Percentiles rank a stretch among this genome's conserved stretches.
These are phyloP conservation scores for Uromys caudimaculatus DNA, from an alignment of 2,797 vertebrate genomes.

Conservation along the genomic window DNA sequence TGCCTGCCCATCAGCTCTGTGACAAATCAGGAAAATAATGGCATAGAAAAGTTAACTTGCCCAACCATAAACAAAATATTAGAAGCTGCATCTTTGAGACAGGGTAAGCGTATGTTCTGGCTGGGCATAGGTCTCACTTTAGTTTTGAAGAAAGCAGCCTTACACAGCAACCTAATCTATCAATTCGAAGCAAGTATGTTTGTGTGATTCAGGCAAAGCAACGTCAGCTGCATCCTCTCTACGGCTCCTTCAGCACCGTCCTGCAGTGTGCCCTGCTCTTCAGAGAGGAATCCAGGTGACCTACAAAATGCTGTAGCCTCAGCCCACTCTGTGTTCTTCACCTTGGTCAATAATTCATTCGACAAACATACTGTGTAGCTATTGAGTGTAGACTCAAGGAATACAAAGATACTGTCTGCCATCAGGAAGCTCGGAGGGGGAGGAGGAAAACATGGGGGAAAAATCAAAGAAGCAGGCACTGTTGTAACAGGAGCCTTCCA, in stretches of 20 bases:
- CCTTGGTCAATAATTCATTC: conserved; percentile 79
- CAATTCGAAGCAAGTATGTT: background rate
- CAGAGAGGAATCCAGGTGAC: conserved; percentile 49
- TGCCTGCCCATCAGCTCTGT: conserved; percentile 1
- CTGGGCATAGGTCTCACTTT: background rate
- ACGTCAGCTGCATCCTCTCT: background rate
- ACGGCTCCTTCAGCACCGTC: background rate
- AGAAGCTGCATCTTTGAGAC: conserved; percentile 14
- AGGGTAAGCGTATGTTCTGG: background rate
- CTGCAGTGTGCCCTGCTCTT: conserved; percentile 24
- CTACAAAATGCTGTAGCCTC: conserved; percentile 63
- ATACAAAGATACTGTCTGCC: conserved; percentile 51
- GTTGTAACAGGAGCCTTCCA: background rate
- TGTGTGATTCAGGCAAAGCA: conserved; percentile 11
- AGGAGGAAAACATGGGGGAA: background rate
- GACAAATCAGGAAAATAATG: background rate
- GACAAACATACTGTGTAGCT: conserved; percentile 67
- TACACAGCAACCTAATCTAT: background rate
- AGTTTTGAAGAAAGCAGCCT: conserved; percentile 24
- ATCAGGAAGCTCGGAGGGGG: background rate
- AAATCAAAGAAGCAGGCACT: background rate
- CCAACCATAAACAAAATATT: background rate
- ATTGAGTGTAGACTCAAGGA: conserved; percentile 44
- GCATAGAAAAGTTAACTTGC: background rate
- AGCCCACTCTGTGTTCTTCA: conserved; percentile 55